Evolutionary conservation across 2,113 vertebrate genomes (phyloP).

Genomic region (Engystomops pustulosus): DNA sequence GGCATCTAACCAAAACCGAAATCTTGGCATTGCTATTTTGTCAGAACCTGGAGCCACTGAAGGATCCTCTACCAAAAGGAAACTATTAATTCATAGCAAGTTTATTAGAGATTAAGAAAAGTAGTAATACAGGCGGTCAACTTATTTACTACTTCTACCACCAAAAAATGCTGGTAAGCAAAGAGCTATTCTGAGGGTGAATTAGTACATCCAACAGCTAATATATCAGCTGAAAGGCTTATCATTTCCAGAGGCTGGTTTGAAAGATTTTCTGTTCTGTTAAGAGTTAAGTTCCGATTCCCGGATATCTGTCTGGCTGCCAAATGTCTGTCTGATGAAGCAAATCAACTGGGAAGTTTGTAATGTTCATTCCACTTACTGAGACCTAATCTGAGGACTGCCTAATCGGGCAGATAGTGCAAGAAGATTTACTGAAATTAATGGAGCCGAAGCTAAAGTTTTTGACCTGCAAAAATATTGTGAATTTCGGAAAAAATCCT

Average conservation of each 20-base stretch:
- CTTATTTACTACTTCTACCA: too few species aligned
- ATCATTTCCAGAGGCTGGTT: background rate
- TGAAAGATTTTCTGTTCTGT: conserved; percentile 1
- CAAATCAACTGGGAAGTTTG: conserved; percentile 73
- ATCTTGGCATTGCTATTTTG: too few species aligned
- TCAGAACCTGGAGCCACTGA: too few species aligned
- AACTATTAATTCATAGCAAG: too few species aligned
- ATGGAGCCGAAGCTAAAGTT: conserved; percentile 70
- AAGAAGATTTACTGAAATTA: conserved; percentile 72
- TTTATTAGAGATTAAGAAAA: too few species aligned
- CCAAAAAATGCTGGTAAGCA: too few species aligned
- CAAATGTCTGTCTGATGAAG: conserved; percentile 62
- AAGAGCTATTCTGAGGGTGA: too few species aligned
- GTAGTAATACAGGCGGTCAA: too few species aligned
- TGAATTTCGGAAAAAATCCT: conserved; percentile 22
- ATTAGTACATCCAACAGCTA: too few species aligned
- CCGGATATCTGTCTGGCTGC: conserved; percentile 34
- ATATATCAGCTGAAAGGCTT: background rate
- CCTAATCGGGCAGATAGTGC: conserved; percentile 75
- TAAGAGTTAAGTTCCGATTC: conserved; percentile 40
- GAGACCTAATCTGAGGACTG: conserved; percentile 71
- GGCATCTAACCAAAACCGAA: too few species aligned
- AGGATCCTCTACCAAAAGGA: too few species aligned
- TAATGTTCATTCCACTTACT: conserved; percentile 70
- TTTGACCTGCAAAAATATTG: conserved; percentile 68